phyloP scores from a whole-genome alignment of 2,797 vertebrate species.

The Platyrinchus mystaceus region DNA sequence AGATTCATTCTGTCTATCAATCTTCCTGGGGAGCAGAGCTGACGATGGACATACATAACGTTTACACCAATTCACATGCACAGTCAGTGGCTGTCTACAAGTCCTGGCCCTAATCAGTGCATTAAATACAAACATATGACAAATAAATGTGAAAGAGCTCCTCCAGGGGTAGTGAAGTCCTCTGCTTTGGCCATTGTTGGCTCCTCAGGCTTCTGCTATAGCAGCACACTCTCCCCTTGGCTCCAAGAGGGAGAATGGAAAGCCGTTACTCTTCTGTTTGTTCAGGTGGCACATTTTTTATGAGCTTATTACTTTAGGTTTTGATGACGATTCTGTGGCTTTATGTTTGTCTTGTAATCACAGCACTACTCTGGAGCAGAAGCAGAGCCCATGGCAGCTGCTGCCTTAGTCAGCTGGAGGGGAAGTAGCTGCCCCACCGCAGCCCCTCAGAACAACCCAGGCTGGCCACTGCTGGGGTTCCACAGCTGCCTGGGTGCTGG shows the following conservation, averaged over 20 bases:
- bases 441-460: background rate
- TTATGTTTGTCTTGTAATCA: background rate
- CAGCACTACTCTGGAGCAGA: background rate
- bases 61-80: conserved; percentile 46
- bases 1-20: conserved; percentile 60
- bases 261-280: conserved; percentile 10
- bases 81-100: conserved; percentile 23
- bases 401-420: background rate
- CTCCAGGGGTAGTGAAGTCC: background rate
- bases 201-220: background rate
- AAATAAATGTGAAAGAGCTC: conserved; percentile 24
- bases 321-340: background rate
- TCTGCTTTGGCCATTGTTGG: background rate
- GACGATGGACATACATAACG: conserved; percentile 29
- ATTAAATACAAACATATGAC: conserved; percentile 43
- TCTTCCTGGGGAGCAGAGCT: conserved; percentile 52
- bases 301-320: conserved; percentile 2
- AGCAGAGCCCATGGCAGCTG: background rate
- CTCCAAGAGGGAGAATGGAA: background rate
- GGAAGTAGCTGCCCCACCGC: background rate
- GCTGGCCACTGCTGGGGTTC: background rate
- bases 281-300: conserved; percentile 1
- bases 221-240: background rate
- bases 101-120: conserved; percentile 48
- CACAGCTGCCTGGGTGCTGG: background rate